Percentiles rank a stretch among this genome's conserved stretches.
phyloP scores from a whole-genome alignment of 2,888 invertebrate genomes.

The Coleophora flavipennella region DNA sequence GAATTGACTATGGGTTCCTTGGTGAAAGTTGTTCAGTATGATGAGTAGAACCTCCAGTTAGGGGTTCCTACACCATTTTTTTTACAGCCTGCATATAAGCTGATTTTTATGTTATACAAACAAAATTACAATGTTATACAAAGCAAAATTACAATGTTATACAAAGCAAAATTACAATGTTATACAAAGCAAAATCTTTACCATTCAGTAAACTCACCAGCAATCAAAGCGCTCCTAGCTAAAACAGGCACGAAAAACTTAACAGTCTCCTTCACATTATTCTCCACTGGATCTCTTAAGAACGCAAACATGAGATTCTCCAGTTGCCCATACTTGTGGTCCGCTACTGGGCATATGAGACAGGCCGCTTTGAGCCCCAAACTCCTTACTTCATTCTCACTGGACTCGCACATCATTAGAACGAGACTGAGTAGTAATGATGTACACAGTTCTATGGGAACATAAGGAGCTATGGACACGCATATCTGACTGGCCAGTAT shows the following conservation, averaged over 20 bases:
- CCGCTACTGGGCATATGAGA: conserved; percentile 53
- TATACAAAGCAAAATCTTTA: too few relatives aligned
- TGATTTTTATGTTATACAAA: too few relatives aligned
- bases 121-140: too few relatives aligned
- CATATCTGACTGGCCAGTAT: conserved; percentile 58
- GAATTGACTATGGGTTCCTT: too few relatives aligned
- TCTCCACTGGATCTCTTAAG: conserved; percentile 51
- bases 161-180: too few relatives aligned
- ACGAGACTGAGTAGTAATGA: conserved; percentile 60
- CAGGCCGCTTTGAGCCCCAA: conserved; percentile 56
- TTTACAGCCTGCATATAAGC: too few relatives aligned
- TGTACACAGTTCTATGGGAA: conserved; percentile 59
- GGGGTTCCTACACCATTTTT: too few relatives aligned
- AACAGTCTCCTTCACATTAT: conserved; percentile 52
- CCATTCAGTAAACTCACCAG: conserved; percentile 30
- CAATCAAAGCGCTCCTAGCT: conserved; percentile 53
- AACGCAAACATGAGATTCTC: conserved; percentile 60
- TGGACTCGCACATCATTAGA: conserved; percentile 61
- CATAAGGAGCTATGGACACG: conserved; percentile 56
- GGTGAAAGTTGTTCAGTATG: too few relatives aligned
- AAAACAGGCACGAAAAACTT: conserved; percentile 52
- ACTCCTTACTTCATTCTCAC: conserved; percentile 48
- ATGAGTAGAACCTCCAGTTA: too few relatives aligned
- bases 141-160: too few relatives aligned
- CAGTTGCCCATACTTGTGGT: conserved; percentile 55